Base-by-base conservation (phyloP, 2,113 vertebrate genomes). In the Bubo bubo region DNA sequence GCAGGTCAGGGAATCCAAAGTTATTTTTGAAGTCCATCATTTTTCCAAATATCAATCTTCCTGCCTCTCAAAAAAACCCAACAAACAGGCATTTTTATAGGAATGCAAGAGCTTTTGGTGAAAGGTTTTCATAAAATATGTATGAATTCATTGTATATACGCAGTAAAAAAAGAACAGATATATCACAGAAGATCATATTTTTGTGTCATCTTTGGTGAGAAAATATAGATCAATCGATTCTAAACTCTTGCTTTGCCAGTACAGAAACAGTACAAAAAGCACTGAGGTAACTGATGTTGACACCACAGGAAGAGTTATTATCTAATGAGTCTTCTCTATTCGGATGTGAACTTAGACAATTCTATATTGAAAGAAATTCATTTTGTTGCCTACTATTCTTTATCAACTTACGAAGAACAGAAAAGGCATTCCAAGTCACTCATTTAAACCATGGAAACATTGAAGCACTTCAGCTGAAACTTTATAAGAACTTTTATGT, bases 71-170 rank as follows among this genome's bases (percentile, higher is more conserved):
- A 43, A 58, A 87, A 59, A 56, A 28, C 37, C 11, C 58, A 52
- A 55, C 47, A 43, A 72, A 4, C 8, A 5, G 10, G 62, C 2
- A 2, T 52, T 93, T 96, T 95, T 90, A 85, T 53, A 39, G 77
- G 73, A 87, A 11, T 79, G 80, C 74, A 87, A 88, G 74, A 85
- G 95, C 58, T 88, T 79, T 53, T 73, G 79, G 93, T 56, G 84
- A 79, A 93, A 93, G 87, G 73, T 17, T 93, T 90, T 74, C 58
- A 93, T 96, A 87, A 96, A 96, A 95, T 94, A 96, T 95, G 85
- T 82, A 97, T 96, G 95, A 94, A 88, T 58, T 91, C 71, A 62
- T 23, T 53, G 92, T 76, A 70, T 27, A 64, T 47, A 72, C 8
- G 4, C 74, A 72, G 86, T 62, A 55, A 92, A 84, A 93, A 91